Conservation (phyloP, 1,140 invertebrate genomes). For the Melanaphis sacchari region DNA sequence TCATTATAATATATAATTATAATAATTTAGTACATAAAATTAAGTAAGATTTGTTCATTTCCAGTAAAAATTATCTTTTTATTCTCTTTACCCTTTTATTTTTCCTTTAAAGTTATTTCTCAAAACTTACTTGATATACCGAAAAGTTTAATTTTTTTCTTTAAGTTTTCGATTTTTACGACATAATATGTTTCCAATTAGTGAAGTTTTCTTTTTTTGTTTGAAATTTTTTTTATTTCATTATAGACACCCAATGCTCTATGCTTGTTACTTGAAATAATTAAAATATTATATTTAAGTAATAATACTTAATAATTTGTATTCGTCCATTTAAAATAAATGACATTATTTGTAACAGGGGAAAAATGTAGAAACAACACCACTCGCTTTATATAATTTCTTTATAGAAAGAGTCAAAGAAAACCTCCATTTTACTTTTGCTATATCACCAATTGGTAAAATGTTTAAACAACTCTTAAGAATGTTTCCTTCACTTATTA, state of each 20-base stretch:
- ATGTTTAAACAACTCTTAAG: slow-evolving; percentile 81
- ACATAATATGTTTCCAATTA: neutral
- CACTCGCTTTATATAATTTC: slow-evolving; percentile 83
- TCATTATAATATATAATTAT: neutral
- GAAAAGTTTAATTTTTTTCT: neutral
- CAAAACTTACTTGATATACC: neutral
- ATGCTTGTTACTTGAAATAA: neutral
- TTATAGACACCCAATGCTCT: neutral
- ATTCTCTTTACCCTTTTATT: neutral
- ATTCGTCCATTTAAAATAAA: neutral
- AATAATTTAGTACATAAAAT: neutral
- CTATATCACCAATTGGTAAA: slow-evolving; percentile 90
- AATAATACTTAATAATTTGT: neutral
- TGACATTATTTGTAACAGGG: slow-evolving; percentile 67
- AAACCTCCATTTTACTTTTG: slow-evolving; percentile 86
- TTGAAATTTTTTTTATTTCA: neutral
- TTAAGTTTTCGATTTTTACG: neutral
- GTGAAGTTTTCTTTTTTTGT: neutral
- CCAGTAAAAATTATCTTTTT: neutral
- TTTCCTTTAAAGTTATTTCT: neutral
- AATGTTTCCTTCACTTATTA: slow-evolving; percentile 93
- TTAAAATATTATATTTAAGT: neutral
- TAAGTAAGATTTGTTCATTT: neutral
- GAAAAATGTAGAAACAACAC: slow-evolving; percentile 81
- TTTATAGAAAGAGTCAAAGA: slow-evolving; percentile 85